A percentile compares a stretch with the other conserved stretches of the same genome.
Conservation (phyloP, 37 sponge, comb jelly and placozoan genomes). For the Axinella damicornis region DNA sequence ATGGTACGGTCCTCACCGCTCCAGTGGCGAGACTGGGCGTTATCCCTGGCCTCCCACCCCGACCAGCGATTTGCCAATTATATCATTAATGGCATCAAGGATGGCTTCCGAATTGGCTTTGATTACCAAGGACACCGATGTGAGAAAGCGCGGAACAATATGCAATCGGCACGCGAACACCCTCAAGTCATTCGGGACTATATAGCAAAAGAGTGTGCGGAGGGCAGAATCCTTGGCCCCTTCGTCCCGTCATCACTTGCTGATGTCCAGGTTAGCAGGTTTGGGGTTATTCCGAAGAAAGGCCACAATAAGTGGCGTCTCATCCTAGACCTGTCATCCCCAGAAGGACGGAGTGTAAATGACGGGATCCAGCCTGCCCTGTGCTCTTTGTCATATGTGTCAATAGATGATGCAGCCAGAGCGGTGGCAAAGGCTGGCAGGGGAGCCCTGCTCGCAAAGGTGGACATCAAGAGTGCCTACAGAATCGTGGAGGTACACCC, state of each 20-base stretch:
- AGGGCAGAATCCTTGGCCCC: no score
- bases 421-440: background rate
- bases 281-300: background rate
- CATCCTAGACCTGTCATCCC: conserved; percentile 13
- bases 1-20: background rate
- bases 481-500: conserved; percentile 43
- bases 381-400: conserved; percentile 5
- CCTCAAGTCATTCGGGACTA: no score
- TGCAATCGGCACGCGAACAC: no score
- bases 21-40: background rate
- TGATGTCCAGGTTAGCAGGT: background rate
- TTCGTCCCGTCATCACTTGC: background rate
- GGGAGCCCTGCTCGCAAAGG: conserved; percentile 4
- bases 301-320: background rate
- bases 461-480: conserved; percentile 13
- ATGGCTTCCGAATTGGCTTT: background rate
- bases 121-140: background rate
- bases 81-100: no score
- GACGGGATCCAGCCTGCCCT: background rate
- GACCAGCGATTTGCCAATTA: background rate
- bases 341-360: conserved; percentile 3
- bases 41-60: background rate
- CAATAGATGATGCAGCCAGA: background rate
- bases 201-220: background rate
- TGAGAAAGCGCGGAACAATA: no score